Base-by-base conservation (phyloP, 2,888 invertebrate genomes). In the Alloplasta piceator region DNA sequence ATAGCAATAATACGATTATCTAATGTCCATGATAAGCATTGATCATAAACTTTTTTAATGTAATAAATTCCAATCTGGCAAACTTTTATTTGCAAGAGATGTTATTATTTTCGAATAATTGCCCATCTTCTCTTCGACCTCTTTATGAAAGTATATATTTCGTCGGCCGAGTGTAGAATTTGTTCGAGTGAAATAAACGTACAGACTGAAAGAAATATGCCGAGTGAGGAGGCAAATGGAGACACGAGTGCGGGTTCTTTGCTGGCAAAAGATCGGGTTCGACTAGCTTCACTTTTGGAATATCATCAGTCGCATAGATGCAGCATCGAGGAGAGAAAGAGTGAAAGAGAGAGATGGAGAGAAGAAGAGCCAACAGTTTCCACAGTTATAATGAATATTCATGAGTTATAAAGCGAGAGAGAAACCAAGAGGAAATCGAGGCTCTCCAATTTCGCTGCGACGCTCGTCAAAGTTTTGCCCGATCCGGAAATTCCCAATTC, bases 341-440 rank as follows among this genome's bases (percentile, higher is more conserved):
- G 36, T 36, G 39, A 16, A 7, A 61, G 12, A 38, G 39, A 12
- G 74, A n/a, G n/a, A n/a, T n/a, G n/a, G n/a, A n/a, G n/a, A n/a
- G n/a, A n/a, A n/a, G n/a, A 67, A 48, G 74, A 72, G 43, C 7
- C 50, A 6, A 12, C 43, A 55, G 26, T 58, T 66, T 72, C 26
- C 56, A 43, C 60, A 48, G 63, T 52, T 14, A 73, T 73, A 77
- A 80, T 80, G 80, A 80, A 80, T 80, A 80, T 80, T 80, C 80
- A 80, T 80, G 68, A 68, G 63, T 46, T 61, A 63, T 72, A 56
- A 63, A 58, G 61, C 14, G 46, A 55, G 73, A 60, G 73, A 80
- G 68, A 77, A 73, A 70, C 72, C 64, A 46, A 64, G 80, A 80
- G 72, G 80, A 80, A 80, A 80, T 73, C 77, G 80, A 77, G 77